phyloP scores from a whole-genome alignment of 2,113 vertebrate species.

The Sardina pilchardus region DNA sequence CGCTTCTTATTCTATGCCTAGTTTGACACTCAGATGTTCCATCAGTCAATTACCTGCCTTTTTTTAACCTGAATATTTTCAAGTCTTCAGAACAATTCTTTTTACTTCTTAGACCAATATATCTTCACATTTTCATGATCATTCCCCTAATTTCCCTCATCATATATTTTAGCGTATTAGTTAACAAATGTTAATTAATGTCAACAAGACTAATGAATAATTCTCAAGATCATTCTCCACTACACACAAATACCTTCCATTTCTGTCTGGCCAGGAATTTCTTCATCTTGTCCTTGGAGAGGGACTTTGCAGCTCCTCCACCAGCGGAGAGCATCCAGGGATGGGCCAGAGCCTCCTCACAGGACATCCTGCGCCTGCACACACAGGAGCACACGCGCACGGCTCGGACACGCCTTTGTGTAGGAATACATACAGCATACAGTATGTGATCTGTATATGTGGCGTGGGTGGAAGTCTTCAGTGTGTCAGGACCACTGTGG shows the following conservation, averaged over 20 bases:
- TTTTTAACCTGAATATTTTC: background rate
- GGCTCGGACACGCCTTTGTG: too few relatives aligned
- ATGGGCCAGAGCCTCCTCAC: constrained; percentile 71
- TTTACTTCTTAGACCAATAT: background rate
- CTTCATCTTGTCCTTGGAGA: constrained; percentile 83
- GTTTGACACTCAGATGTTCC: background rate
- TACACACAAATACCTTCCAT: constrained; percentile 77
- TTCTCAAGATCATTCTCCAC: background rate
- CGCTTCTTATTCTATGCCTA: background rate
- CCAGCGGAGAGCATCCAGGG: constrained; percentile 74
- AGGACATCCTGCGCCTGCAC: constrained; percentile 73
- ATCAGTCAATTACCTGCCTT: background rate
- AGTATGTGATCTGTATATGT: too few relatives aligned
- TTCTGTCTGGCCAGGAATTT: constrained; percentile 80
- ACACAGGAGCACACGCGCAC: background rate
- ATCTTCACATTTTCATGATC: background rate
- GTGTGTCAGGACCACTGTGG: too few relatives aligned
- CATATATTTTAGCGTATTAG: background rate
- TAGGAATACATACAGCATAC: too few relatives aligned
- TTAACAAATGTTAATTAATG: background rate
- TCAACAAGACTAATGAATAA: background rate
- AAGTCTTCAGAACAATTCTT: background rate
- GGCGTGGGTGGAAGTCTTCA: too few relatives aligned
- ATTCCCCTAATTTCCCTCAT: background rate
- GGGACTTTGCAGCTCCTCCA: constrained; percentile 57